Percentiles rank a stretch among this genome's conserved stretches.
phyloP scores from a whole-genome alignment of 30 jellyfish, hydroid and myxozoan species.

The Catostylus mosaicus region DNA sequence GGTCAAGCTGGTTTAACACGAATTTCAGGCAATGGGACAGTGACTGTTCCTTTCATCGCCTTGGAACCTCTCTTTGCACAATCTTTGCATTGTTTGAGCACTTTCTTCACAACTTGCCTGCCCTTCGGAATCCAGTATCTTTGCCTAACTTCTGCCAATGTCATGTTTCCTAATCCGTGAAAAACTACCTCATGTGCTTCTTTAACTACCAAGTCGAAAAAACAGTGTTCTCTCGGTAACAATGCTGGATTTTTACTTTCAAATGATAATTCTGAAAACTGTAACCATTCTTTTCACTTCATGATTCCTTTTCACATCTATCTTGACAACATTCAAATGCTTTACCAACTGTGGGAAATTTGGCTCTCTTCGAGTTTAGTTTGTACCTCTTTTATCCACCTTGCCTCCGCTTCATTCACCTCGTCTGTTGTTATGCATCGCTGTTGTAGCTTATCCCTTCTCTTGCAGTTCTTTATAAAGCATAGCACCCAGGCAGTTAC shows the following conservation, averaged over 20 bases:
- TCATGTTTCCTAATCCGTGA: slow-evolving; percentile 22
- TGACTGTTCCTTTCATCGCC: slow-evolving; percentile 27
- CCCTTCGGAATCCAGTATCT: slow-evolving; percentile 50
- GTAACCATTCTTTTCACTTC: slow-evolving; percentile 9
- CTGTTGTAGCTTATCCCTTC: not conserved
- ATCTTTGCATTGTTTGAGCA: slow-evolving; percentile 22
- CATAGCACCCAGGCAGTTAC: slow-evolving; percentile 28
- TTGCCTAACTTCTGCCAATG: slow-evolving; percentile 43
- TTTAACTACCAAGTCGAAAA: slow-evolving; percentile 15
- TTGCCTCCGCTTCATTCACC: slow-evolving; percentile 3
- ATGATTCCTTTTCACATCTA: slow-evolving; percentile 5
- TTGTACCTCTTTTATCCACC: slow-evolving; percentile 20
- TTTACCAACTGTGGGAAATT: slow-evolving; percentile 17
- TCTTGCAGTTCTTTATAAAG: slow-evolving; percentile 17
- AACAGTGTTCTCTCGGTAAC: slow-evolving; percentile 40
- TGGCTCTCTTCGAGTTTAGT: slow-evolving; percentile 2
- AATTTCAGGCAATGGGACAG: slow-evolving; percentile 42
- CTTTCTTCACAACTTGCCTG: slow-evolving; percentile 54
- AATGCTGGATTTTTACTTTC: slow-evolving; percentile 31
- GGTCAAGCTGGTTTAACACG: too few species aligned
- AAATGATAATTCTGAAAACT: slow-evolving; percentile 26
- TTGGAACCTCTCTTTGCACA: slow-evolving; percentile 26
- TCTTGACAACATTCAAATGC: slow-evolving; percentile 18
- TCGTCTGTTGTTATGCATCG: slow-evolving; percentile 1
- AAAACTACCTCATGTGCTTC: slow-evolving; percentile 36